These are phyloP conservation scores for Halcyon senegalensis DNA, from an alignment of 2,113 vertebrate genomes.

Conservation along the genomic window DNA sequence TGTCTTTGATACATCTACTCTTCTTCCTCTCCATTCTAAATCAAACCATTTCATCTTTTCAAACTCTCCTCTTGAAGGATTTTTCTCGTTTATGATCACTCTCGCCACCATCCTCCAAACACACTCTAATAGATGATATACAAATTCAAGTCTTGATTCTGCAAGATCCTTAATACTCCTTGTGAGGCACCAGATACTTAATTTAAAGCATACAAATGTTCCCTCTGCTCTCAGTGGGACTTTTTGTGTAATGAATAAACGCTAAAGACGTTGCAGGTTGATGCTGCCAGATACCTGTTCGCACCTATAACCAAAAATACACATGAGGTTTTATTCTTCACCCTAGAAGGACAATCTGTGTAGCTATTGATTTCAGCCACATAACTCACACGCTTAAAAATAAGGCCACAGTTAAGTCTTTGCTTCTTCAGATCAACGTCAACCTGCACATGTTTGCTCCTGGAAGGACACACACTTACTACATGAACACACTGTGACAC, in stretches of 20 bases:
- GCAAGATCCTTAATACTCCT: not conserved
- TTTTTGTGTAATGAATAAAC: conserved; percentile 26
- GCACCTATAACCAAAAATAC: not conserved
- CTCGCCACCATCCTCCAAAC: not conserved
- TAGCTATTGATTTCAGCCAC: not conserved
- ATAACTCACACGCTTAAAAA: not conserved
- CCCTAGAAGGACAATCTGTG: not conserved
- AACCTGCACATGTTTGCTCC: not conserved
- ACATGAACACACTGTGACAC: not conserved
- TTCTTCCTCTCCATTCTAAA: not conserved
- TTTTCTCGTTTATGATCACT: not conserved
- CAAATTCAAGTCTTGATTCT: not conserved
- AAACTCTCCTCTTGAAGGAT: not conserved
- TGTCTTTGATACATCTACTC: not conserved
- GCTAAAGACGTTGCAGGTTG: not conserved
- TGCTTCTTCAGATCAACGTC: not conserved
- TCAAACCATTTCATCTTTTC: not conserved
- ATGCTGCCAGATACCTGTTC: not conserved
- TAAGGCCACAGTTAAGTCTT: not conserved
- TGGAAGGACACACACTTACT: not conserved
- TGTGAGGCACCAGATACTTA: not conserved
- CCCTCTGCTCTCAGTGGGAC: not conserved
- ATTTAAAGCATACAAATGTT: not conserved
- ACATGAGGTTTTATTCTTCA: not conserved
- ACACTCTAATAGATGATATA: not conserved